Conservation (phyloP, 2,113 vertebrate species). For the Cryptotis parvus region DNA sequence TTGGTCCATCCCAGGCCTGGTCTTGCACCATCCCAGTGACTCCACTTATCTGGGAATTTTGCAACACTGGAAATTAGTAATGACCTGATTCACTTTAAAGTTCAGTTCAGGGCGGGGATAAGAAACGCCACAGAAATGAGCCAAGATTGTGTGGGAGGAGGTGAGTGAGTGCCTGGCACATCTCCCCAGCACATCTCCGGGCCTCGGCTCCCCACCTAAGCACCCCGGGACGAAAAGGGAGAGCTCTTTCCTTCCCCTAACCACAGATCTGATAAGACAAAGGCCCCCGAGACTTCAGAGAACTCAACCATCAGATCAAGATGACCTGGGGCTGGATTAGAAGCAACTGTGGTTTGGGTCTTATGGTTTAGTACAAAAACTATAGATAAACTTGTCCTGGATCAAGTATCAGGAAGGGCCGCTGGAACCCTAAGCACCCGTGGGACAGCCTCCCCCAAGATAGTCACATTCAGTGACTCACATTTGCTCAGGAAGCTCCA, state of each 20-base stretch:
- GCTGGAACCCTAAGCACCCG: no score
- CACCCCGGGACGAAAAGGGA: slow-evolving; percentile 12
- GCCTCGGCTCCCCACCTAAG: background rate
- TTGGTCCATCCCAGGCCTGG: background rate
- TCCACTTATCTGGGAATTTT: slow-evolving; percentile 51
- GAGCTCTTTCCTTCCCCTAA: background rate
- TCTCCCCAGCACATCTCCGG: background rate
- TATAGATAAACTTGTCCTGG: slow-evolving; percentile 53
- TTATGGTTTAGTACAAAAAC: slow-evolving; percentile 20
- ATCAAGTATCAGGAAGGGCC: no score
- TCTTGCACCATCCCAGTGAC: slow-evolving; percentile 40
- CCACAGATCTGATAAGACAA: slow-evolving; percentile 54
- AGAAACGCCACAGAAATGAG: slow-evolving; percentile 42
- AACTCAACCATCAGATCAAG: slow-evolving; percentile 55
- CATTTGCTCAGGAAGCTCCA: slow-evolving; percentile 42
- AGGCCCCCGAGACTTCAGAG: slow-evolving; percentile 53
- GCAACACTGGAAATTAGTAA: slow-evolving; percentile 59
- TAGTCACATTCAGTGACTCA: background rate
- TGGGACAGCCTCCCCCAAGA: background rate
- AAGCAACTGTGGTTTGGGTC: slow-evolving; percentile 61
- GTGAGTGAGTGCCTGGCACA: background rate
- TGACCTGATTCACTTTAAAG: slow-evolving; percentile 58
- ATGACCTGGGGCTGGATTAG: slow-evolving; percentile 22
- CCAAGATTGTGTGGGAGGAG: background rate
- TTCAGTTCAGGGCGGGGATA: background rate